Evolutionary conservation across 1,140 invertebrate genomes (phyloP), one percentile per base, ranked within the genome.

Genomic region (Drosophila mojavensis): DNA sequence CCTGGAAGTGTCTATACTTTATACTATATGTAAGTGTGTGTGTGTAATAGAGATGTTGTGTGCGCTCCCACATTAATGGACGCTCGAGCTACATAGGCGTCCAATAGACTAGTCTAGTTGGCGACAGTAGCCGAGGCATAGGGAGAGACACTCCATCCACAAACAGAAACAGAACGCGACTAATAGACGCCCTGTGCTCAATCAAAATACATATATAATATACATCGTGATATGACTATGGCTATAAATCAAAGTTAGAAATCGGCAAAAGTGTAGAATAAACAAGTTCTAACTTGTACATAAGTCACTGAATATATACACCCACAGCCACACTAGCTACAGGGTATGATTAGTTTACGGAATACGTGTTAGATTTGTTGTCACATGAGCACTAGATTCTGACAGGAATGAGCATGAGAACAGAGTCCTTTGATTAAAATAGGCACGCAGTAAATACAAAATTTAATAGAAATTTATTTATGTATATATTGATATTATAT

Each of bases 41-140:
- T 48, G 15, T 61, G 28, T 10, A 5, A 33, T 2, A 24, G 20
- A 24, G 28, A 30, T 30, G 28, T 30, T 30, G 28, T 5, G 28
- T 30, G 28, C 28, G 33, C 39, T 54, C 30, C n/a, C 26, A 50
- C 50, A 17, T 54, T 64, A 64, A 64, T 54, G 15, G 48, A 50
- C 15, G n/a, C 11, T 50, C 17, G 10, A 39, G 26, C 28, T 47
- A 26, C 66, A 68, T 67, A 71, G 75, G 83, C 83, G 83, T 58
- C 83, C 26, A 6, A 7, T n/a, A 30, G 83, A 51, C 83, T 79
- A 89, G 83, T 67, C 83, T 51, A 47, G 4, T 47, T 83, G 83
- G 79, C 84, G 55, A 13, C 39, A 30, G 30, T 20, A 58, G n/a
- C 10, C 43, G 24, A 28, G 41, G 45, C 61, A 54, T 28, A 50